Evolutionary conservation across 2,797 vertebrate species (phyloP), one percentile per base, ranked within the genome.

Genomic region (Ara ararauna): DNA sequence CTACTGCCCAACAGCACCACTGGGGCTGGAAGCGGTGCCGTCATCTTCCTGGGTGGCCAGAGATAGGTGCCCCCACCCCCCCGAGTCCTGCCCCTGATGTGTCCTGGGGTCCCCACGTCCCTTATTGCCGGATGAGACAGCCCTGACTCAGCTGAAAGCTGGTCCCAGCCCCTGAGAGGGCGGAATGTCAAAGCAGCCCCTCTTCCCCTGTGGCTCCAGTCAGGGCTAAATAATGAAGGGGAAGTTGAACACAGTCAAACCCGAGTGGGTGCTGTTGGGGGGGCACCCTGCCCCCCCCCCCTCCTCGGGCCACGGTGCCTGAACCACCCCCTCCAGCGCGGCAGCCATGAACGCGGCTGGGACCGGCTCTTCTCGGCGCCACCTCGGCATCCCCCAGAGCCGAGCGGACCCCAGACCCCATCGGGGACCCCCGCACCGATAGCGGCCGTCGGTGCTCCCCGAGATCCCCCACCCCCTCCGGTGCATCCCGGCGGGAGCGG

Each of bases 171-270:
- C 2, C 3, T 7, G 44, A 6, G 23, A 5, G 9, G 21, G 29
- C 34, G 13, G 6, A 36, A 38, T 9, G 24, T 4, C 3, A 14
- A 1, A 16, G 10, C 2, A 34, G 11, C 14, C 10, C 7, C n/a
- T 19, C 34, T 17, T n/a, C 3, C 10, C 38, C 51, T 27, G 2
- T 0, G 1, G 65, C 32, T 68, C 13, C 7, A 1, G 0, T 0
- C 27, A 18, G 34, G 26, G 83, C 79, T 90, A 65, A 95, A 87
- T 81, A 74, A 94, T 40, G n/a, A 60, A 92, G 58, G 65, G n/a
- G 48, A 85, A 89, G 66, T 24, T 44, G 78, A 72, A 83, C 4
- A 0, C 1, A 0, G 21, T n/a, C 73, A 93, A 91, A 94, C 47
- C 17, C 3, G 26, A 77, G 82, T 3, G 4, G 66, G 27, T 19